Evolutionary conservation across 2,888 invertebrate species (phyloP).

Genomic region (Odontocerum albicorne): DNA sequence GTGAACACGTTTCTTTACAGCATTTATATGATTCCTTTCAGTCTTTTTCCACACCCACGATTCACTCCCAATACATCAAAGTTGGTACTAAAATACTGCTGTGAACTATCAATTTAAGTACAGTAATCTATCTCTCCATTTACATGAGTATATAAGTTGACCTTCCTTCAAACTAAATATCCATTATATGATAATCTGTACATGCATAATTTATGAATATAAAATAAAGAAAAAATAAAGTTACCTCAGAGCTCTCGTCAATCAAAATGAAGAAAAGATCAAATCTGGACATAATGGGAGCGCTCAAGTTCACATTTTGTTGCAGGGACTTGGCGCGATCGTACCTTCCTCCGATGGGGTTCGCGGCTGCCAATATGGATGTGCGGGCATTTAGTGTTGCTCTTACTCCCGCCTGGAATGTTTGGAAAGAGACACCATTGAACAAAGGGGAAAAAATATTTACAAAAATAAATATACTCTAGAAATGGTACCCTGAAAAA

Average conservation of each 20-base stretch:
- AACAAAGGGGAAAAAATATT: neutral
- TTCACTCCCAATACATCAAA: too few relatives aligned
- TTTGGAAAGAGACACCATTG: neutral
- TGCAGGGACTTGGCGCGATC: constrained; percentile 92
- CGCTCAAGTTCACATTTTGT: constrained; percentile 90
- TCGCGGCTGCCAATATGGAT: constrained; percentile 97
- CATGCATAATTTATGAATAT: too few relatives aligned
- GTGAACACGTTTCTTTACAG: too few relatives aligned
- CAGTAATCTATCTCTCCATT: too few relatives aligned
- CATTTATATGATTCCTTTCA: too few relatives aligned
- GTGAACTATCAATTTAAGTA: too few relatives aligned
- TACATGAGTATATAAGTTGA: too few relatives aligned
- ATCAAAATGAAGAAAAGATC: constrained; percentile 98
- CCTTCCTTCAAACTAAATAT: too few relatives aligned
- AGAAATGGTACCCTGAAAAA: neutral
- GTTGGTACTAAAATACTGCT: too few relatives aligned
- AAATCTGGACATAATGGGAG: constrained; percentile 99
- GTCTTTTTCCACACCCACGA: too few relatives aligned
- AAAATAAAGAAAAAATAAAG: constrained; percentile 18
- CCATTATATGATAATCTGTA: too few relatives aligned
- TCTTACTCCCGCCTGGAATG: constrained; percentile 82
- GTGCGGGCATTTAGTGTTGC: constrained; percentile 97
- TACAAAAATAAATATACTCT: neutral
- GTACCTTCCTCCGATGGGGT: constrained; percentile 96
- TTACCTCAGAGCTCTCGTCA: constrained; percentile 90